phyloP scores from a whole-genome alignment of 2,113 vertebrate genomes.

The Ammodytes marinus region DNA sequence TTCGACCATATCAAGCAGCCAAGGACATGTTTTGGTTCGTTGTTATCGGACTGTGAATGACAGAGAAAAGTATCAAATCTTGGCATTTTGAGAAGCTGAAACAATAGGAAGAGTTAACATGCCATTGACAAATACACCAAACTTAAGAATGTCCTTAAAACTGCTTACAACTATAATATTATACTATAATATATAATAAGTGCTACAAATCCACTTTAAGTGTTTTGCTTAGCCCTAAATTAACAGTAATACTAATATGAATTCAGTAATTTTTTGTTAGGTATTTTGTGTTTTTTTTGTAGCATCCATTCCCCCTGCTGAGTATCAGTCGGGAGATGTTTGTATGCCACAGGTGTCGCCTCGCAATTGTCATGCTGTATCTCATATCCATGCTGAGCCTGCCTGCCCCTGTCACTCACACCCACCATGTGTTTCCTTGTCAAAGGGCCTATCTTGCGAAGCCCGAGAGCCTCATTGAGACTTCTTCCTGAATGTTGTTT shows the following conservation, averaged over 20 bases:
- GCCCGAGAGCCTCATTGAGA: slow-evolving; percentile 9
- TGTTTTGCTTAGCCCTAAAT: background rate
- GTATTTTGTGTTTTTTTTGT: background rate
- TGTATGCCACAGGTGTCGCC: slow-evolving; percentile 31
- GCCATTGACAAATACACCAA: background rate
- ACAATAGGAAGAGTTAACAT: too few relatives aligned
- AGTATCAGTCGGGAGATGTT: background rate
- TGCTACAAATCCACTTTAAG: background rate
- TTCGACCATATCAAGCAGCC: background rate
- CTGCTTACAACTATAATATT: background rate
- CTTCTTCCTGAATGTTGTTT: slow-evolving; percentile 62
- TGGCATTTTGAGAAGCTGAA: background rate
- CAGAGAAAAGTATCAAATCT: background rate
- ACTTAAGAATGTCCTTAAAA: background rate
- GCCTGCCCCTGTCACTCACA: slow-evolving; percentile 27
- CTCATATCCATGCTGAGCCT: background rate
- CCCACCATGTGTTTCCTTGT: slow-evolving; percentile 48
- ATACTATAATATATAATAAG: background rate
- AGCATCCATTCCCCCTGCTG: background rate
- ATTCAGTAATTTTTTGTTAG: background rate
- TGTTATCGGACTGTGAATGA: background rate
- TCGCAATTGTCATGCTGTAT: slow-evolving; percentile 1
- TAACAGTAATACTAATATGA: background rate
- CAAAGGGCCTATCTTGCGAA: slow-evolving; percentile 46
- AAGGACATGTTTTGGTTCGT: background rate